phyloP scores from a whole-genome alignment of 1,140 invertebrate species.

The Telenomus remus region DNA sequence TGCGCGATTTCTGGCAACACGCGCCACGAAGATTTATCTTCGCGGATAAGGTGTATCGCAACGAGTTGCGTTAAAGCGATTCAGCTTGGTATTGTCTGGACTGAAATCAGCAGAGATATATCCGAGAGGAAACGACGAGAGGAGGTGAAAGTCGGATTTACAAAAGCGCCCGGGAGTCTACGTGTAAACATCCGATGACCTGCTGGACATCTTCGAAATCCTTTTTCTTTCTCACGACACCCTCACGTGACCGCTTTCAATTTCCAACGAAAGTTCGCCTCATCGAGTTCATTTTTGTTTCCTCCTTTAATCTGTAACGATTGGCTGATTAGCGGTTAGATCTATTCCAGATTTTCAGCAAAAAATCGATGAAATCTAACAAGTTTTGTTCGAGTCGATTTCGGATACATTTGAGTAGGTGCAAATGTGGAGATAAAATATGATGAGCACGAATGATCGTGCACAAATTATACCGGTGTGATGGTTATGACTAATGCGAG shows the following conservation, averaged over 20 bases:
- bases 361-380: too few species aligned
- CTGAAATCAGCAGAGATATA: constrained; percentile 47
- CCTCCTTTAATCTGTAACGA: background rate
- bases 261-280: constrained; percentile 38
- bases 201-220: constrained; percentile 52
- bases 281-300: constrained; percentile 3
- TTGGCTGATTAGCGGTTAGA: too few species aligned
- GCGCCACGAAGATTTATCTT: constrained; percentile 37
- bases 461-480: constrained; percentile 32
- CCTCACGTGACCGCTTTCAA: constrained; percentile 40
- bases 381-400: too few species aligned
- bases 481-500: constrained; percentile 47
- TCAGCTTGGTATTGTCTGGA: constrained; percentile 43
- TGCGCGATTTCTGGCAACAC: constrained; percentile 38
- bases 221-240: constrained; percentile 52
- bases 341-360: too few species aligned
- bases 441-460: constrained; percentile 19
- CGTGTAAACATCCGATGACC: constrained; percentile 55
- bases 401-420: too few species aligned
- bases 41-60: constrained; percentile 43
- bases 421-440: too few species aligned
- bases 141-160: constrained; percentile 55
- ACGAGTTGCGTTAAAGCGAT: constrained; percentile 53
- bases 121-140: constrained; percentile 49
- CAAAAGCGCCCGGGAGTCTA: constrained; percentile 32